Percentiles rank a stretch among this genome's conserved stretches.
phyloP scores from a whole-genome alignment of 2,888 invertebrate species.

The Syrista parreyssii region DNA sequence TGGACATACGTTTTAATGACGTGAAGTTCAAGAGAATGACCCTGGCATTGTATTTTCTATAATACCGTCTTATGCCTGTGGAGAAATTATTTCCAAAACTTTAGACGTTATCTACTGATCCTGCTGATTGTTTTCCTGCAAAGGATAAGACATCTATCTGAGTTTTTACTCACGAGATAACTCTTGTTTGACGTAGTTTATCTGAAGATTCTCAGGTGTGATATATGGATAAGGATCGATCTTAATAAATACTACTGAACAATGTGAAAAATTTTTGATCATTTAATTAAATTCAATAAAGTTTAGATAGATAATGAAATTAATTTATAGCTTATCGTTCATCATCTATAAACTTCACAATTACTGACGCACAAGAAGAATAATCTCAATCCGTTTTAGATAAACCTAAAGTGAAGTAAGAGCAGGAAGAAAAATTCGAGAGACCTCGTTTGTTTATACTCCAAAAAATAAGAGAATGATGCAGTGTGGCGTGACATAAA shows the following conservation, averaged over 20 bases:
- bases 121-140: background rate
- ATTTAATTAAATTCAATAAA: background rate
- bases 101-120: background rate
- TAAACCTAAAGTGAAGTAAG: background rate
- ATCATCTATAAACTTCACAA: background rate
- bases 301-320: background rate
- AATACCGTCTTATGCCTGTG: background rate
- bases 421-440: background rate
- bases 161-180: background rate
- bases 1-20: background rate
- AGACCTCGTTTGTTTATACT: background rate
- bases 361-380: background rate
- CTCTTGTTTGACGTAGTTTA: background rate
- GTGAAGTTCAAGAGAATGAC: background rate
- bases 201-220: background rate
- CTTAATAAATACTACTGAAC: background rate
- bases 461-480: background rate
- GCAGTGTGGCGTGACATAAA: background rate
- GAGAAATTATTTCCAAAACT: background rate
- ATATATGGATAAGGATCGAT: background rate
- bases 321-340: background rate
- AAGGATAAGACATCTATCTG: background rate
- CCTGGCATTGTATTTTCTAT: background rate
- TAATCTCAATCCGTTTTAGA: background rate
- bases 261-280: background rate